Conservation (phyloP, 2,797 vertebrate genomes). For the Amblyopsis hoosieri region DNA sequence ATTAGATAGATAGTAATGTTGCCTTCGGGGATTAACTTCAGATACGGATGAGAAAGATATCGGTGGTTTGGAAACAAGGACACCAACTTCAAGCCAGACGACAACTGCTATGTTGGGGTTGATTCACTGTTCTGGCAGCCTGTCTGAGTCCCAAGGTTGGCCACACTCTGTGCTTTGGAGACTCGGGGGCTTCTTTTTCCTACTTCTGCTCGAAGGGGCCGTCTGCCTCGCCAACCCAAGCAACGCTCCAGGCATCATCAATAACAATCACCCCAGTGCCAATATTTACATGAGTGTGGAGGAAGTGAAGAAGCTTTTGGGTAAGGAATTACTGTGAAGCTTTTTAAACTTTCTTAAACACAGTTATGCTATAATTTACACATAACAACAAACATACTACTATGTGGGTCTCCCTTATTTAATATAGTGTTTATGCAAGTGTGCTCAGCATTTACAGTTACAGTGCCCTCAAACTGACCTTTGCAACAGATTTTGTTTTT, state of each 20-base stretch:
- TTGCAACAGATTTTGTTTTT: background rate
- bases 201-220: conserved; percentile 72
- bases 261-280: conserved; percentile 64
- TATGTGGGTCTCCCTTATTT: too few species aligned
- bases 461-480: background rate
- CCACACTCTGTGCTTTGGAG: conserved; percentile 67
- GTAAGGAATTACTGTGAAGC: conserved; percentile 52
- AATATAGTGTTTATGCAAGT: background rate
- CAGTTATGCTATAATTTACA: too few species aligned
- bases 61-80: conserved; percentile 42
- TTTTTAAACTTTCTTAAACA: too few species aligned
- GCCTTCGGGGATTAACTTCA: conserved; percentile 73
- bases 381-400: too few species aligned
- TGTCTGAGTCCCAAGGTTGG: conserved; percentile 63
- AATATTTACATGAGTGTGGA: conserved; percentile 83
- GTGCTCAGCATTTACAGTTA: background rate
- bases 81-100: conserved; percentile 54
- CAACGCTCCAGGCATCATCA: conserved; percentile 51
- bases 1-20: conserved; percentile 67
- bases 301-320: conserved; percentile 81
- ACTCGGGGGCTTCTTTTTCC: conserved; percentile 71
- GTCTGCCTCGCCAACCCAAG: conserved; percentile 70
- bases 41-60: conserved; percentile 73
- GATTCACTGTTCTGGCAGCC: conserved; percentile 60
- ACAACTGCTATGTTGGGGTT: conserved; percentile 65